Base-by-base conservation (phyloP, 2,797 vertebrate genomes). In the Anomalospiza imberbis region DNA sequence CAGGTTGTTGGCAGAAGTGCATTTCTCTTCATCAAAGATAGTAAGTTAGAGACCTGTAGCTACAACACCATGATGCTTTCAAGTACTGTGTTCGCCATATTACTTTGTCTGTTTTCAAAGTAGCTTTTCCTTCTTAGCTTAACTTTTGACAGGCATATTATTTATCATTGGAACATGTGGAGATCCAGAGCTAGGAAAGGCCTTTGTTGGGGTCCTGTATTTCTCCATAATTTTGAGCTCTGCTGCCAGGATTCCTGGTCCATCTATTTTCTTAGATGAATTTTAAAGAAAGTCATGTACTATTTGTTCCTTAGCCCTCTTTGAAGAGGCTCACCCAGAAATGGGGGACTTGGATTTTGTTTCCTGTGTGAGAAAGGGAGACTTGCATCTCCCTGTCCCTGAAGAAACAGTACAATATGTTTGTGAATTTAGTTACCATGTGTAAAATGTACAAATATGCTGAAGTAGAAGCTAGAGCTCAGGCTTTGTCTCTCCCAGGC, bases 11-110 rank as follows among this genome's bases (percentile, higher is more conserved):
- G n/a, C 57, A n/a, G 65, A 88, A 83, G 45, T 75, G 24, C 0
- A 0, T 93, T 89, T 92, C 47, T 75, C 51, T 90, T 86, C 91
- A 8, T 85, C 47, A 32, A 66, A 70, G 82, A 19, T 85, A 92
- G 89, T 92, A 96, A 93, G 83, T 89, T 92, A 88, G 78, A 94
- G 82, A 34, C 42, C 75, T 92, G 28, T 72, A 92, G 75, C 25
- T 71, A 17, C 36, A 70, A 14, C 4, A 9, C 20, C 24, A 13
- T 25, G 10, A 21, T 45, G 84, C 31, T 36, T 70, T 68, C 45
- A 66, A 66, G 18, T 32, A 11, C 12, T 73, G 4, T 74, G 17
- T 38, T 40, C 15, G 89, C 14, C 71, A 0, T 70, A 15, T 70
- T 83, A 13, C 16, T 50, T n/a, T 55, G 40, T 54, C 29, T 68